phyloP scores from a whole-genome alignment of 64 coral and sea anemone genomes.

The Stylophora pistillata region DNA sequence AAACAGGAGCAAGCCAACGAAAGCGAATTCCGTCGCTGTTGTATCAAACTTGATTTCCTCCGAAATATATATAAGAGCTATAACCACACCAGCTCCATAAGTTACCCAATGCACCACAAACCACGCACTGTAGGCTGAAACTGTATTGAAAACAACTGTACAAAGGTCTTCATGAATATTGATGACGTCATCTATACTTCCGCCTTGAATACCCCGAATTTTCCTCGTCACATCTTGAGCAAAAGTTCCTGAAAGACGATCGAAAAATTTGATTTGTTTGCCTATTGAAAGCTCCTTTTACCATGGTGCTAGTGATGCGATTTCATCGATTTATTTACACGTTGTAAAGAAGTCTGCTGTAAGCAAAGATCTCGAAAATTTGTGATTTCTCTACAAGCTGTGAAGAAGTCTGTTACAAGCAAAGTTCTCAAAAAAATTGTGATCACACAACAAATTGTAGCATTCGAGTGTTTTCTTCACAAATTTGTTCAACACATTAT shows the following conservation, averaged over 20 bases:
- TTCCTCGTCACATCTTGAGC: background rate
- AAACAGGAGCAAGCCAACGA: background rate
- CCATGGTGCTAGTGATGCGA: no score
- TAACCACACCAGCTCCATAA: background rate
- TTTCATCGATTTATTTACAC: no score
- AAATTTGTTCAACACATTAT: no score
- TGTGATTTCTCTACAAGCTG: no score
- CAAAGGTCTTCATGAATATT: background rate
- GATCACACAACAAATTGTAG: no score
- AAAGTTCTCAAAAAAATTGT: no score
- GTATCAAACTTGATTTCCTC: background rate
- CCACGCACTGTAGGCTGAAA: constrained; percentile 5
- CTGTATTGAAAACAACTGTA: constrained; percentile 3
- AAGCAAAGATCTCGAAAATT: no score
- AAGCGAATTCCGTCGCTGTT: background rate
- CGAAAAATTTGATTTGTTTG: no score
- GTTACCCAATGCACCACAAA: constrained; percentile 2
- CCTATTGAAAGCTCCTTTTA: no score
- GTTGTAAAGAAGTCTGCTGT: no score
- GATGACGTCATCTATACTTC: background rate
- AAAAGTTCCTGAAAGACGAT: background rate
- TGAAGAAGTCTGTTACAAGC: no score
- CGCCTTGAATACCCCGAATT: background rate
- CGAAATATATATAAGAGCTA: background rate
- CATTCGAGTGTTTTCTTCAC: no score